Evolutionary conservation across 1,140 invertebrate genomes (phyloP).

Genomic region (Platyscapa corneri): DNA sequence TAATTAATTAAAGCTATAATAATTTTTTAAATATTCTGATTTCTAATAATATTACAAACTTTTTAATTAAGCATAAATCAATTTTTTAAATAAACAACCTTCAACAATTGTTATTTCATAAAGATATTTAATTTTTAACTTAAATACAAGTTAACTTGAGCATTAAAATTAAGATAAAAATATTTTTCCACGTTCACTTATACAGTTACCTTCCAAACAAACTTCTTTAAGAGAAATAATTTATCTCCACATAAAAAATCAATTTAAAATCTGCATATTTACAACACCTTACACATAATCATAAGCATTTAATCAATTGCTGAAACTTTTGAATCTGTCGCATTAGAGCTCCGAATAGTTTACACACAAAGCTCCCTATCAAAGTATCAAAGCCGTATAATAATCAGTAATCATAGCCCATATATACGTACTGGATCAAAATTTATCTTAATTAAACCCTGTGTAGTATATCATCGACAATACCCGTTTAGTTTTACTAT

Average conservation of each 20-base stretch:
- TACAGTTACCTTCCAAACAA: too few relatives aligned
- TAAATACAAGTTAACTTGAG: too few relatives aligned
- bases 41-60: too few relatives aligned
- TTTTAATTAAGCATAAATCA: too few relatives aligned
- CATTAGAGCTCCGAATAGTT: neutral
- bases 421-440: neutral
- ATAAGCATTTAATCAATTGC: neutral
- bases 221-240: too few relatives aligned
- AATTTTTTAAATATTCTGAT: too few relatives aligned
- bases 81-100: too few relatives aligned
- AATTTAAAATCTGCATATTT: neutral
- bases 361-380: neutral
- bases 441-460: neutral
- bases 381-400: constrained; percentile 8
- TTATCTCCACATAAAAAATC: neutral
- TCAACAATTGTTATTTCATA: too few relatives aligned
- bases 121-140: too few relatives aligned
- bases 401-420: neutral
- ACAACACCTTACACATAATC: neutral
- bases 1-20: too few relatives aligned
- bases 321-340: neutral
- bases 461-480: neutral
- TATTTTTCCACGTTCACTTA: too few relatives aligned
- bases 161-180: too few relatives aligned
- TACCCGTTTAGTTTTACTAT: neutral